These are phyloP conservation scores for Lepidurus couesii DNA, from an alignment of 1,140 invertebrate species.

Conservation along the genomic window DNA sequence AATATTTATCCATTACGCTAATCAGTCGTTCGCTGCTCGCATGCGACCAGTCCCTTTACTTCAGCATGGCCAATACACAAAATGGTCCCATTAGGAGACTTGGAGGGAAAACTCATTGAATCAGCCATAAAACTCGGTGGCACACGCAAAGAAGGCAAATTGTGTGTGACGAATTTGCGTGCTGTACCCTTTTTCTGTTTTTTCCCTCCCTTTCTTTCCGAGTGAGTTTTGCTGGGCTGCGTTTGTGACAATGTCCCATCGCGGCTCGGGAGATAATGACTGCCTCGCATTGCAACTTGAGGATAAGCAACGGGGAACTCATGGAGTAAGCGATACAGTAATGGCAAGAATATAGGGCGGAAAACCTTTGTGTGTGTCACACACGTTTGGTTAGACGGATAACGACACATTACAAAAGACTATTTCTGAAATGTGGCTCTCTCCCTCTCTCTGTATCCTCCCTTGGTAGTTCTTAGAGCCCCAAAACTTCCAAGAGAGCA, in stretches of 20 bases:
- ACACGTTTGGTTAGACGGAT: constrained; percentile 8
- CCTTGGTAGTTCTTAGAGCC: neutral
- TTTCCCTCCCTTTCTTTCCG: neutral
- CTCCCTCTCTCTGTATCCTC: neutral
- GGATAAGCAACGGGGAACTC: constrained; percentile 13
- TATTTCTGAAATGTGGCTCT: neutral
- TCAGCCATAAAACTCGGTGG: neutral
- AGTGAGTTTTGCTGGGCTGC: neutral
- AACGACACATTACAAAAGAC: constrained; percentile 1
- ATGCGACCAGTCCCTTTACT: neutral
- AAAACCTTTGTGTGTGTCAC: constrained; percentile 14
- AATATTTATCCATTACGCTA: constrained; percentile 1
- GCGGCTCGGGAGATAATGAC: neutral
- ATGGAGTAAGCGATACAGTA: constrained; percentile 4
- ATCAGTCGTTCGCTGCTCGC: neutral
- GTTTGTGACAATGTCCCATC: neutral
- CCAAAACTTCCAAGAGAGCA: neutral
- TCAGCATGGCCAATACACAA: neutral
- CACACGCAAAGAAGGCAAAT: constrained; percentile 21
- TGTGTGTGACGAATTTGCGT: constrained; percentile 6
- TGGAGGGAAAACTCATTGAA: constrained; percentile 12
- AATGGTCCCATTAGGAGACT: constrained; percentile 9
- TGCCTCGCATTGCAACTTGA: constrained; percentile 1
- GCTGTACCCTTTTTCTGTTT: neutral
- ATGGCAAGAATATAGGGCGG: constrained; percentile 14